Base-by-base conservation (phyloP, 2,113 vertebrate species). In the Sylvia atricapilla region DNA sequence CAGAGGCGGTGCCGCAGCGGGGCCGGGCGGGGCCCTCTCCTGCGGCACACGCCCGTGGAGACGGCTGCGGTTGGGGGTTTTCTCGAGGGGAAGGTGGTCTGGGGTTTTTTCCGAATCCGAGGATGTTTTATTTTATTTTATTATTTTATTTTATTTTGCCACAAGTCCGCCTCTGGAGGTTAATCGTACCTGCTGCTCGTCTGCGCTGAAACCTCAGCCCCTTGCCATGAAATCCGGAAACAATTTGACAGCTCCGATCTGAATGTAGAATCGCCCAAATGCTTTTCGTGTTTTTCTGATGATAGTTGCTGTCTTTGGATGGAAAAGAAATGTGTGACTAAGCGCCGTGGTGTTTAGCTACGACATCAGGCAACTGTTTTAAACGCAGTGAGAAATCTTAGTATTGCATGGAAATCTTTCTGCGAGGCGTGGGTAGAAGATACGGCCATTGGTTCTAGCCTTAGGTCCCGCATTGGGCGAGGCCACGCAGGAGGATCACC, bases 41-140 rank as follows among this genome's bases (percentile, higher is more conserved):
- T 7, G 53, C 47, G 0, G 1, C 0, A 3, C 14, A 1, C 20
- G 0, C 49, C 17, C 52, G 8, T 0, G 17, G 9, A 13, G 15
- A 7, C 2, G 13, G 2, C 3, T 2, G 35, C 0, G 3, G 1
- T 1, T 15, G 8, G 18, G 17, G 4, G 2, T 30, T 15, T 33
- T 3, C 4, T 15, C 21, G 5, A 37, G 5, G 46, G 27, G 7
- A 2, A 12, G 22, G 16, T 24, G 6, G 6, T 30, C 8, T 21
- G 25, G 3, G 3, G 9, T 39, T 33, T 4, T 6, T n/a, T 23
- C 35, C 12, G 22, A 79, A 55, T 28, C 4, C 8, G 41, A 55
- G 17, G 10, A 1, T 7, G n/a, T 43, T 21, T 11, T 47, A 8
- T 17, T 7, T 30, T 11, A 7, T 31, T 10, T 11, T n/a, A 6